Percentiles rank a stretch among this genome's conserved stretches.
These are phyloP conservation scores for Brachionus rubens DNA, from an alignment of 1,140 invertebrate genomes.

Conservation along the genomic window DNA sequence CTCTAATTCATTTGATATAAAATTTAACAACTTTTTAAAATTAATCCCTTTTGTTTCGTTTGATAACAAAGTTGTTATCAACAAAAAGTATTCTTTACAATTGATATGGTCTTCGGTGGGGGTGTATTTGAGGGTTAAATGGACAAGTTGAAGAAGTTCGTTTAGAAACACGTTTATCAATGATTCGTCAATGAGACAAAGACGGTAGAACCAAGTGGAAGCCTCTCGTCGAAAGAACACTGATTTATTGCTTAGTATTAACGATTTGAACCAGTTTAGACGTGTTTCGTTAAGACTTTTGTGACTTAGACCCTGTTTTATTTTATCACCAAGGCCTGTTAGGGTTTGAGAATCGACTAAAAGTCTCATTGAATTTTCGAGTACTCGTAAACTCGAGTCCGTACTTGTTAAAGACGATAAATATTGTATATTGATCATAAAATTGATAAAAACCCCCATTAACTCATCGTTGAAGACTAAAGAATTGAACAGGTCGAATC, in stretches of 20 bases:
- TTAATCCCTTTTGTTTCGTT: neutral
- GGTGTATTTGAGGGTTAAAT: neutral
- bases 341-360: neutral
- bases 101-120: neutral
- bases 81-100: slow-evolving; percentile 24
- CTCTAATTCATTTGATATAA: neutral
- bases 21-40: neutral
- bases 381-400: neutral
- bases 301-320: neutral
- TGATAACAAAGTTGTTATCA: neutral
- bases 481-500: neutral
- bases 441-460: neutral
- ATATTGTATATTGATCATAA: neutral
- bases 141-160: neutral
- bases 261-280: neutral
- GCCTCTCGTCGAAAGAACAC: neutral
- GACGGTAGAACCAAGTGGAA: neutral
- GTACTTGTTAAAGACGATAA: neutral
- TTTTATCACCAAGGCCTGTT: neutral
- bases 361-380: neutral
- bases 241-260: neutral
- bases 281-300: neutral
- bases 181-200: neutral
- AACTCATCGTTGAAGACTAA: neutral
- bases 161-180: neutral